These are phyloP conservation scores for Halichondria panicea DNA, from an alignment of 37 sponge, comb jelly and placozoan species.

Conservation along the genomic window DNA sequence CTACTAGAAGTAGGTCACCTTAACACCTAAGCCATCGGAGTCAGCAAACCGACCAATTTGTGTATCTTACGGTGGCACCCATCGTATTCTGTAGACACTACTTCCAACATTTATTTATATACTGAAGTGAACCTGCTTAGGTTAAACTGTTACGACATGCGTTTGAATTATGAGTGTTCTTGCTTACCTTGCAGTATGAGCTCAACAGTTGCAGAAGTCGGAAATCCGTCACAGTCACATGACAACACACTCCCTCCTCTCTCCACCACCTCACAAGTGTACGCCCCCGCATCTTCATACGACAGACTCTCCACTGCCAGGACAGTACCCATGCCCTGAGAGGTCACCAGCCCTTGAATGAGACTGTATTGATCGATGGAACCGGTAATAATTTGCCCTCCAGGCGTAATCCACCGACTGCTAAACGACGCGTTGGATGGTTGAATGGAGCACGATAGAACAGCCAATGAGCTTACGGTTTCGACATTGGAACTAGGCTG, in stretches of 20 bases:
- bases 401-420: background rate
- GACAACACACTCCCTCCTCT: background rate
- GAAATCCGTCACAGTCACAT: background rate
- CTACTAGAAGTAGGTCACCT: no score
- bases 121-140: no score
- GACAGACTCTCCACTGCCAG: background rate
- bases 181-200: constrained; percentile 19
- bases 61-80: no score
- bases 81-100: no score
- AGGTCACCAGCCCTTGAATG: background rate
- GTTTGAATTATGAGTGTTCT: no score
- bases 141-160: no score
- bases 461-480: background rate
- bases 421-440: background rate
- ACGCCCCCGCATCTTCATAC: constrained; percentile 12
- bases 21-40: no score
- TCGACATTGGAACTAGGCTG: background rate
- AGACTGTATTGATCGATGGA: background rate
- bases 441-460: background rate
- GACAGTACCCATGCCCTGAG: no score
- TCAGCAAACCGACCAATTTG: no score
- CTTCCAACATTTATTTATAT: background rate
- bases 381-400: background rate
- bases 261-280: constrained; percentile 9
- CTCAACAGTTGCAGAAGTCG: constrained; percentile 1